Conservation (phyloP, 2,797 vertebrate genomes). For the Odontamblyopus lacepedii region DNA sequence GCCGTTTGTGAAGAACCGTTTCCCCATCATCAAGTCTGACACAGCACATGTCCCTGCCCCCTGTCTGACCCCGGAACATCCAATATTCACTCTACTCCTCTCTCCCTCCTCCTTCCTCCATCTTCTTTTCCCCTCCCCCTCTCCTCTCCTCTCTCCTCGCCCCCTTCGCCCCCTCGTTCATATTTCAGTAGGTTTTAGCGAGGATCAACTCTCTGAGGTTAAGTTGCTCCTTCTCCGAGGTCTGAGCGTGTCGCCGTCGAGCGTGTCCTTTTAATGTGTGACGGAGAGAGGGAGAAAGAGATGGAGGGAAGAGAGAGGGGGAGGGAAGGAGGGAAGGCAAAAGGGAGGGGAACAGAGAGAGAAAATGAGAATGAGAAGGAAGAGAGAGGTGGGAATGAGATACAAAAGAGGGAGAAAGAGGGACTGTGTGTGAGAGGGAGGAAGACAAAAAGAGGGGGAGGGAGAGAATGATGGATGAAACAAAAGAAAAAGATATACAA, state of each 20-base stretch:
- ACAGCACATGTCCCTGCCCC: conserved; percentile 64
- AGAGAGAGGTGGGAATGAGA: too few relatives aligned
- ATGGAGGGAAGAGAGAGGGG: background rate
- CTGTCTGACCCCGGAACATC: conserved; percentile 55
- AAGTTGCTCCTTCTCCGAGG: conserved; percentile 59
- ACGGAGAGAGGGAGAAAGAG: background rate
- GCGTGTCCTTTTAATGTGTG: conserved; percentile 11
- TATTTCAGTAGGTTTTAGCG: conserved; percentile 72
- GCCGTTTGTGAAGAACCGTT: background rate
- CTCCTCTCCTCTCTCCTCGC: conserved; percentile 27
- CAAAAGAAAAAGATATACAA: too few relatives aligned
- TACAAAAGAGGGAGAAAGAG: too few relatives aligned
- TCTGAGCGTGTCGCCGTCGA: conserved; percentile 11
- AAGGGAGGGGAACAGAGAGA: background rate
- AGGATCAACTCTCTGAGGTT: conserved; percentile 71
- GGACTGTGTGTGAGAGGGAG: too few relatives aligned
- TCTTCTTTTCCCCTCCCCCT: conserved; percentile 26
- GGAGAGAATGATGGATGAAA: too few relatives aligned
- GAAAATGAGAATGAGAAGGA: too few relatives aligned
- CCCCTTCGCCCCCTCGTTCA: conserved; percentile 54
- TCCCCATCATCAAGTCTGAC: conserved; percentile 46
- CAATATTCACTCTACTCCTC: conserved; percentile 52
- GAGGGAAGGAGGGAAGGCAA: background rate
- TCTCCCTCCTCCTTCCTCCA: conserved; percentile 37
- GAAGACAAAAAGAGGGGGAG: too few relatives aligned